Conservation (phyloP, 1,140 invertebrate species). For the Ganaspis sp. region DNA sequence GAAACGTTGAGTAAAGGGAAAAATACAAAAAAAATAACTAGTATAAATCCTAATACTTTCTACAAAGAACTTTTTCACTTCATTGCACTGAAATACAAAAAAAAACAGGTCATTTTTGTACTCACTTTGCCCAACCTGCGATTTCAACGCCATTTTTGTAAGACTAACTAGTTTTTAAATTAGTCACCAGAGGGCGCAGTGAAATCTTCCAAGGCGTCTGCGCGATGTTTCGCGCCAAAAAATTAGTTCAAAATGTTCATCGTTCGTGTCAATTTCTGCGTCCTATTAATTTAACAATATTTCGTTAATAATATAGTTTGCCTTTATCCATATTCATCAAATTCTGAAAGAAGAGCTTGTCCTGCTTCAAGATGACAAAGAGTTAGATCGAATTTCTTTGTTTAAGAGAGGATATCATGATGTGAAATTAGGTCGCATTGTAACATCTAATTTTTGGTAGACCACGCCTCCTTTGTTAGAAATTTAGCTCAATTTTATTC, state of each 20-base stretch:
- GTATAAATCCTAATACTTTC: constrained; percentile 23
- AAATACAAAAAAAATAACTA: constrained; percentile 44
- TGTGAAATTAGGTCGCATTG: too few relatives aligned
- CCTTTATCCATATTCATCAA: too few relatives aligned
- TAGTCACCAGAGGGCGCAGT: constrained; percentile 48
- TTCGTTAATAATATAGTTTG: too few relatives aligned
- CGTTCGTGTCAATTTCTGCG: too few relatives aligned
- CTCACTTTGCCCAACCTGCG: constrained; percentile 79
- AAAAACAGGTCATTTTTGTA: constrained; percentile 66
- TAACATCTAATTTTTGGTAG: too few relatives aligned
- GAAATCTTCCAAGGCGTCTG: constrained; percentile 3
- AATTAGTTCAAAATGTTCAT: not conserved
- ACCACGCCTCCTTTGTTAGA: too few relatives aligned
- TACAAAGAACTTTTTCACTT: constrained; percentile 45
- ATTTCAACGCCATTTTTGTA: constrained; percentile 79
- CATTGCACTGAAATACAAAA: constrained; percentile 28
- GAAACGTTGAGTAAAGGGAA: constrained; percentile 64
- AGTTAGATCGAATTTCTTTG: too few relatives aligned
- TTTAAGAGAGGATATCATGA: too few relatives aligned
- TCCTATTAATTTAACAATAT: too few relatives aligned
- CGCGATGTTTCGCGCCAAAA: not conserved
- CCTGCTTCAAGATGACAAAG: too few relatives aligned
- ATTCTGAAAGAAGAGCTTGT: too few relatives aligned
- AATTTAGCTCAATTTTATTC: too few relatives aligned
- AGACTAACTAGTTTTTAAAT: constrained; percentile 50